These are phyloP conservation scores for Heterocephalus glaber DNA, from an alignment of 2,113 vertebrate genomes.

Conservation along the genomic window DNA sequence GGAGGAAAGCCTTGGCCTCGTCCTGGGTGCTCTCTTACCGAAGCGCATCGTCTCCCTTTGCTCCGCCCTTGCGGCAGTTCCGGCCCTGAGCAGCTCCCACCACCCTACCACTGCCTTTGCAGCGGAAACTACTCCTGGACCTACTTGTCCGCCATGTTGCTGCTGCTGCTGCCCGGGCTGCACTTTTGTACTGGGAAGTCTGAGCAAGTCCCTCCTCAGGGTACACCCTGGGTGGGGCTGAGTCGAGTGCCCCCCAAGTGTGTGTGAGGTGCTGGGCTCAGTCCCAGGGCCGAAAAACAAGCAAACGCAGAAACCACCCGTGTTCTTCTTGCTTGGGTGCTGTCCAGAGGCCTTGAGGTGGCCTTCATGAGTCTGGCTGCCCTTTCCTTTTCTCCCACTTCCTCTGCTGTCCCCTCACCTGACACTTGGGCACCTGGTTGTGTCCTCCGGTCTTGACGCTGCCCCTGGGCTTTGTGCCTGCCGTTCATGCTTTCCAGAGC, in stretches of 20 bases:
- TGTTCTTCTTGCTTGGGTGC: too few species aligned
- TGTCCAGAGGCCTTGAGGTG: neutral
- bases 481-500: neutral
- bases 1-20: too few species aligned
- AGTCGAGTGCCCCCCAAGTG: neutral
- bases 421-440: neutral
- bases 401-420: too few species aligned
- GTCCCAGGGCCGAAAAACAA: neutral
- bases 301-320: neutral
- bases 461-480: too few species aligned
- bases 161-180: neutral
- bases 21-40: too few species aligned
- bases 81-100: too few species aligned
- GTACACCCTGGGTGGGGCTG: neutral
- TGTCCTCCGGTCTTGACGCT: too few species aligned
- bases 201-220: neutral
- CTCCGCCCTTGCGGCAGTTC: too few species aligned
- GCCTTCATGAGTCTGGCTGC: rapidly evolving
- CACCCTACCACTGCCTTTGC: too few species aligned
- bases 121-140: too few species aligned
- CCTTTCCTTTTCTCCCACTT: neutral
- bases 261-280: neutral
- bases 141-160: too few species aligned
- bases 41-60: too few species aligned
- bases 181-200: neutral